Base-by-base conservation (phyloP, 2,113 vertebrate genomes). In the Microcebus lehilahytsara region DNA sequence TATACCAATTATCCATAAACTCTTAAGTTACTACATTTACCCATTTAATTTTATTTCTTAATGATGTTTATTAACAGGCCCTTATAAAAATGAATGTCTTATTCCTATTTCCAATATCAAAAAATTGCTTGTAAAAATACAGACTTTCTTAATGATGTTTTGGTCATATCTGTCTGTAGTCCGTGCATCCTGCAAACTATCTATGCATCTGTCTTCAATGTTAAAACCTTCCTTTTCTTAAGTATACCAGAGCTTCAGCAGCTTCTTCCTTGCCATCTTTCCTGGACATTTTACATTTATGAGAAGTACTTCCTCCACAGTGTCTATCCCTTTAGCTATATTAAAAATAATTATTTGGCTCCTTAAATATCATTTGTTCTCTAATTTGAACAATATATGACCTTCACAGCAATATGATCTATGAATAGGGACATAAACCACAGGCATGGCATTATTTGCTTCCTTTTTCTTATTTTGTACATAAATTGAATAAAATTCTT, bases 271-370 rank as follows among this genome's bases (percentile, higher is more conserved):
- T 66, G 77, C 83, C 64, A 89, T 51, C 71, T 67, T 91, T 84
- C n/a, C 74, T 92, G n/a, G 30, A 92, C 84, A 80, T 62, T 92
- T 37, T 46, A 90, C 53, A 96, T 71, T 79, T 80, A 25, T 80
- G 34, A 95, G 9, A 93, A 89, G 27, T 81, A 90, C 49, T 88
- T 96, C 40, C 37, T 81, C 71, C 27, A 64, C 3, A 66, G 30
- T 4, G 32, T 69, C 75, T 69, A 69, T 37, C 27, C 53, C 58
- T 79, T 92, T 85, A 64, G 74, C 42, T 64, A 91, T 58, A 95
- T 90, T 94, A 90, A 93, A 86, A 96, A 88, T 85, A 89, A 93
- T 89, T 95, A 67, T 80, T 56, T 69, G 67, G 49, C 6, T 91
- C 78, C 46, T 80, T 92, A 93, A 80, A 86, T 42, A 75, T 19